These are phyloP conservation scores for Shargacucullia verbasci DNA, from an alignment of 2,888 invertebrate genomes.

Conservation along the genomic window DNA sequence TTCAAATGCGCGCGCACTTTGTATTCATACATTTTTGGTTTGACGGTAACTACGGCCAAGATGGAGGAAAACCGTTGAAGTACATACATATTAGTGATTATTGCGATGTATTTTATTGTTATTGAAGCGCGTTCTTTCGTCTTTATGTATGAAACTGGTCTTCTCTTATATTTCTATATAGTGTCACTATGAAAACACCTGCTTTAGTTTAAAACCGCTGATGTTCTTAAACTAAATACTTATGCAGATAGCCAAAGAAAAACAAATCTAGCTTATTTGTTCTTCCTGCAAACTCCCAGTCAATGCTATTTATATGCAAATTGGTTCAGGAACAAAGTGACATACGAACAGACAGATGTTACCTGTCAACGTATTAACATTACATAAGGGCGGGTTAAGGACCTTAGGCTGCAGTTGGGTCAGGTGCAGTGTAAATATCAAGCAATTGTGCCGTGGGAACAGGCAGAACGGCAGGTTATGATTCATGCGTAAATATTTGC, in stretches of 20 bases:
- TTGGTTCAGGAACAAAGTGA: slow-evolving; percentile 57
- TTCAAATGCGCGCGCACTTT: no score
- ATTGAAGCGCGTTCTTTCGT: no score
- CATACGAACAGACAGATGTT: slow-evolving; percentile 61
- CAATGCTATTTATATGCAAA: slow-evolving; percentile 67
- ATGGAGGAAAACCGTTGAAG: no score
- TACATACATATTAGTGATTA: no score
- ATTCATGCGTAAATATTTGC: no score
- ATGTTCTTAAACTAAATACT: slow-evolving; percentile 22
- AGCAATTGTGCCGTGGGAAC: slow-evolving; percentile 22
- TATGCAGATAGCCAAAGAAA: slow-evolving; percentile 42
- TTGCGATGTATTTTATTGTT: no score
- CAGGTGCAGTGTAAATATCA: slow-evolving; percentile 40
- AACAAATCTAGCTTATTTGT: slow-evolving; percentile 49
- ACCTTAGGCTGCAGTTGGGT: slow-evolving; percentile 33
- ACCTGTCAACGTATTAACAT: slow-evolving; percentile 61
- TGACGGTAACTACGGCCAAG: no score
- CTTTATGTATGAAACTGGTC: not conserved
- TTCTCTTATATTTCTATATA: slow-evolving; percentile 6
- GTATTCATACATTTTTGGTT: no score
- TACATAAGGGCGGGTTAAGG: slow-evolving; percentile 56
- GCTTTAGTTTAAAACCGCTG: no score
- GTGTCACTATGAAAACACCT: slow-evolving; percentile 13
- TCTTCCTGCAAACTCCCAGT: slow-evolving; percentile 35
- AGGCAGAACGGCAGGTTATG: no score